These are phyloP conservation scores for Zaprionus taronus DNA, from an alignment of 1,140 invertebrate genomes.

Conservation along the genomic window DNA sequence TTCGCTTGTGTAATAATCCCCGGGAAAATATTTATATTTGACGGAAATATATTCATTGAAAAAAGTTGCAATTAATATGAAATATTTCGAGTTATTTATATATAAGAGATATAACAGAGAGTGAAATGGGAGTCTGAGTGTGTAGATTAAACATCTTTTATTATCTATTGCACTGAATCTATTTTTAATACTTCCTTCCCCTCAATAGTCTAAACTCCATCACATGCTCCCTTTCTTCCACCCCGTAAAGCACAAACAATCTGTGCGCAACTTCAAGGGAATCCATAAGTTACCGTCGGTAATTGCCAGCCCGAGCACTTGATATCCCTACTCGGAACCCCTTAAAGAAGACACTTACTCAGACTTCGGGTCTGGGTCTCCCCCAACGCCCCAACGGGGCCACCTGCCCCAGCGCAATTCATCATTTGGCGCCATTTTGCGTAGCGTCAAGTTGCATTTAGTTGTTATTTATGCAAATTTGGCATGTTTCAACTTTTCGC, in stretches of 20 bases:
- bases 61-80: neutral
- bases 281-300: neutral
- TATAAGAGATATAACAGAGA: neutral
- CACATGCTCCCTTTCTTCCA: neutral
- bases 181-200: neutral
- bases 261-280: neutral
- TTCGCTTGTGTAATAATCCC: neutral
- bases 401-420: constrained; percentile 50
- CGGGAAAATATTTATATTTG: constrained; percentile 5
- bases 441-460: constrained; percentile 80
- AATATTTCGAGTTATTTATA: neutral
- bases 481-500: constrained; percentile 78
- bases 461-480: constrained; percentile 83
- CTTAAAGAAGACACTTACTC: constrained; percentile 12
- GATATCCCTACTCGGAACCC: neutral
- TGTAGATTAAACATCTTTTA: neutral
- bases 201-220: neutral
- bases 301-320: constrained; percentile 13
- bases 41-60: neutral
- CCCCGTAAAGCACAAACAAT: neutral
- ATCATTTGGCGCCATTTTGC: constrained; percentile 76
- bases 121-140: neutral
- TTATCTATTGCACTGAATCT: neutral
- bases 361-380: neutral
- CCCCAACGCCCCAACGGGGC: neutral